phyloP scores from a whole-genome alignment of 2,797 vertebrate species.

The Hyperoplus immaculatus region DNA sequence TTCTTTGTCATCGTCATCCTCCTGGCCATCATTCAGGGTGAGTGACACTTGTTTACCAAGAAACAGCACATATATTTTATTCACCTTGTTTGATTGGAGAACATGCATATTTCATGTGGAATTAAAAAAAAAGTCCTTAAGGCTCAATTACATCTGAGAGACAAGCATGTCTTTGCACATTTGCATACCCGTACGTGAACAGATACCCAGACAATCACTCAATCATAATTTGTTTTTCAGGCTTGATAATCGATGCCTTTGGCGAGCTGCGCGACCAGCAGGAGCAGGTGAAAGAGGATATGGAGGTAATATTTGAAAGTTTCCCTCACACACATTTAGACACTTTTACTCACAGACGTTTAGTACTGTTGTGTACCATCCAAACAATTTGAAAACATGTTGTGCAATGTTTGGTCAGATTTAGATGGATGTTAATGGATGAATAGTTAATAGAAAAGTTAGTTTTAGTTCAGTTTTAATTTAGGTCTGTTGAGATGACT shows the following conservation, averaged over 20 bases:
- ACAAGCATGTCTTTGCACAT: not conserved
- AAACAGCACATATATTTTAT: constrained; percentile 10
- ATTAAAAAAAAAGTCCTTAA: not conserved
- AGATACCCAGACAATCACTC: constrained; percentile 3
- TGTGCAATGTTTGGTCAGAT: not conserved
- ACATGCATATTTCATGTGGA: constrained; percentile 34
- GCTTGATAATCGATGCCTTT: constrained; percentile 87
- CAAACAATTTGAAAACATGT: not conserved
- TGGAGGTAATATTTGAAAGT: constrained; percentile 78
- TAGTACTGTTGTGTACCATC: not conserved
- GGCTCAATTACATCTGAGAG: constrained; percentile 13
- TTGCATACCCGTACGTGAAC: not conserved
- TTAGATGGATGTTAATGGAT: not conserved
- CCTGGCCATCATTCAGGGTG: constrained; percentile 87
- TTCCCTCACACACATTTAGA: not conserved
- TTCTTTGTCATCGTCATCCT: constrained; percentile 88
- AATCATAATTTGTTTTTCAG: constrained; percentile 53
- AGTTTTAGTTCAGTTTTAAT: constrained; percentile 27
- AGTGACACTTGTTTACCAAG: constrained; percentile 37
- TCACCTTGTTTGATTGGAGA: constrained; percentile 10
- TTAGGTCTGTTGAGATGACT: constrained; percentile 10
- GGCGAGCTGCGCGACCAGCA: constrained; percentile 87
- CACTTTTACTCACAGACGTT: not conserved
- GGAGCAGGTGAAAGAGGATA: constrained; percentile 87
- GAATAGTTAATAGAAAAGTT: constrained; percentile 5